Base-by-base conservation (phyloP, 2,797 vertebrate genomes). In the Phrynocephalus forsythii region DNA sequence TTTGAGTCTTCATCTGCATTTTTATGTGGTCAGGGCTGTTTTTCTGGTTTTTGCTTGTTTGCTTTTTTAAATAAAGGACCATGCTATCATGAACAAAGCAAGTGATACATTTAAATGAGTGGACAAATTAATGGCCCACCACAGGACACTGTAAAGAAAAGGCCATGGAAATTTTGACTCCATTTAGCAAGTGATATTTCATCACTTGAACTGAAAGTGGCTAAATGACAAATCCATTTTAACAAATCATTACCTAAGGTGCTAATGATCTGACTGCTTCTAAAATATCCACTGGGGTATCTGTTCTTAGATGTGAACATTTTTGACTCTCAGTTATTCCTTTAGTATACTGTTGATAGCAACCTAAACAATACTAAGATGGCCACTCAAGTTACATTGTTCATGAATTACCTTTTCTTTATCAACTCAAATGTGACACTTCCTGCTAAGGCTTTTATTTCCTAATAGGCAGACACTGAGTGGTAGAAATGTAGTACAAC, bases 231-330 rank as follows among this genome's bases (percentile, higher is more conserved):
- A 50, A 72, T 85, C 82, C n/a, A 33, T 91, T 90, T 90, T 56
- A 91, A n/a, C 28, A 68, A 91, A 30, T 83, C 52, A 91, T 91
- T 78, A 75, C 90, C 89, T 88, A 73, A 91, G 90, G 87, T 90
- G 87, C 89, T 91, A 76, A 1, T 92, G 91, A 90, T 90, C 90
- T 93, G 83, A 86, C 9, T 79, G n/a, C 33, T 91, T 82, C 80
- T 73, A 93, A 79, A 88, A 93, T 71, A 88, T 88, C 84, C 52
- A 38, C 63, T 87, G 84, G 66, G 63, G 87, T 91, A 92, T n/a
- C 66, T 71, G 8, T 13, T 77, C 30, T 24, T 22, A 33, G 24
- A n/a, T 83, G 84, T 90, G 90, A 83, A 89, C 88, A 84, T 83
- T 82, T 20, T 16, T 79, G 72, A 79, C 38, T 50, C 89, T 85